A percentile compares a stretch with the other conserved stretches of the same genome.
Conservation (phyloP, 2,113 vertebrate genomes). For the Microcebus murinus region DNA sequence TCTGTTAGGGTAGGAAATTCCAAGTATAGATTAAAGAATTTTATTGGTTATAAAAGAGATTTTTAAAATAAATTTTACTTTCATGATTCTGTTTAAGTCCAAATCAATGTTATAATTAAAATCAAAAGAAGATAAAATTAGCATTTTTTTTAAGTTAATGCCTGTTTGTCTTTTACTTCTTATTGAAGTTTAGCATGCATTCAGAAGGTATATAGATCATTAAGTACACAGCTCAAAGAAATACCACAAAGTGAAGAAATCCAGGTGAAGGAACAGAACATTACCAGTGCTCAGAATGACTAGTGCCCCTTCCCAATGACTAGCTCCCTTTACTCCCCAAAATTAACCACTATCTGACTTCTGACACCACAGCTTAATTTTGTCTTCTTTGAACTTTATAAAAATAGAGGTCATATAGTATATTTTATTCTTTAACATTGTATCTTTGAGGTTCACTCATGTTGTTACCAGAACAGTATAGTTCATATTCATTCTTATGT, state of each 20-base stretch:
- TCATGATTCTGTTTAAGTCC: slow-evolving; percentile 10
- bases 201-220: neutral
- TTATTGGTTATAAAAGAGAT: neutral
- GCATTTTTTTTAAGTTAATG: neutral
- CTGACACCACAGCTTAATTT: neutral
- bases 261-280: neutral
- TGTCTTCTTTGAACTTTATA: neutral
- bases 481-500: neutral
- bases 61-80: neutral
- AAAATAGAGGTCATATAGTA: neutral
- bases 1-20: neutral
- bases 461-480: neutral
- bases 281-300: neutral
- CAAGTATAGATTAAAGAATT: neutral
- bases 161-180: neutral
- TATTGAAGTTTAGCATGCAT: neutral
- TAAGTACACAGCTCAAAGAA: neutral
- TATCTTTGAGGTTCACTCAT: neutral
- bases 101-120: neutral
- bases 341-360: neutral
- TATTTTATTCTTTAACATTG: neutral
- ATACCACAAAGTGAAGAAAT: neutral
- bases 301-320: neutral
- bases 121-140: neutral
- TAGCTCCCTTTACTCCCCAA: neutral